These are phyloP conservation scores for Pinna nobilis DNA, from an alignment of 1,140 invertebrate species.

Conservation along the genomic window DNA sequence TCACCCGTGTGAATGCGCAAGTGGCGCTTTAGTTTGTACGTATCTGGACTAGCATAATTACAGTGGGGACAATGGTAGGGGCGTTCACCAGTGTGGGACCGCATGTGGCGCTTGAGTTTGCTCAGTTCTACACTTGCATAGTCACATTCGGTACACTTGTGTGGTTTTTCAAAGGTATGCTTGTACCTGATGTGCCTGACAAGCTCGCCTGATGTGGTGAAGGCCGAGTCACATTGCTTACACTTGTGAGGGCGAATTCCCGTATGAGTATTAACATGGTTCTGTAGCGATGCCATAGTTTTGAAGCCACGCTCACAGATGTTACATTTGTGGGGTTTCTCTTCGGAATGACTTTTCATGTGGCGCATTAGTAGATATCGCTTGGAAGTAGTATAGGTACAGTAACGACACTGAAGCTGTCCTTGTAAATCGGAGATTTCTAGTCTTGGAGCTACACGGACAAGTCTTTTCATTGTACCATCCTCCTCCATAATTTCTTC, in stretches of 20 bases:
- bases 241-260: conserved; percentile 94
- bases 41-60: conserved; percentile 97
- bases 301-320: conserved; percentile 97
- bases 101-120: conserved; percentile 93
- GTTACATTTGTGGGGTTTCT: conserved; percentile 94
- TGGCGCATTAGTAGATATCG: conserved; percentile 92
- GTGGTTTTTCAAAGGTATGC: conserved; percentile 96
- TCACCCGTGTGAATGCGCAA: conserved; percentile 95
- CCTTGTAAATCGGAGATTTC: conserved; percentile 82
- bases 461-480: conserved; percentile 74
- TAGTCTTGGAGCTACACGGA: conserved; percentile 82
- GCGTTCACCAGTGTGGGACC: conserved; percentile 84
- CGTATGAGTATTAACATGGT: conserved; percentile 97
- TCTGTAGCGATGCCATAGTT: conserved; percentile 92
- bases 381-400: conserved; percentile 92
- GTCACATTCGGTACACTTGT: conserved; percentile 95
- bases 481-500: conserved; percentile 79
- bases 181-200: conserved; percentile 89
- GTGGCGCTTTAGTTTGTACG: conserved; percentile 95
- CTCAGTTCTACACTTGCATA: conserved; percentile 96
- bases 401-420: conserved; percentile 89
- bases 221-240: conserved; percentile 92
- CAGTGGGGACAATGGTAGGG: conserved; percentile 89
- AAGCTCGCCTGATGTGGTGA: conserved; percentile 96
- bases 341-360: conserved; percentile 96